phyloP scores from a whole-genome alignment of 2,113 vertebrate genomes.

The Centropristis striata region DNA sequence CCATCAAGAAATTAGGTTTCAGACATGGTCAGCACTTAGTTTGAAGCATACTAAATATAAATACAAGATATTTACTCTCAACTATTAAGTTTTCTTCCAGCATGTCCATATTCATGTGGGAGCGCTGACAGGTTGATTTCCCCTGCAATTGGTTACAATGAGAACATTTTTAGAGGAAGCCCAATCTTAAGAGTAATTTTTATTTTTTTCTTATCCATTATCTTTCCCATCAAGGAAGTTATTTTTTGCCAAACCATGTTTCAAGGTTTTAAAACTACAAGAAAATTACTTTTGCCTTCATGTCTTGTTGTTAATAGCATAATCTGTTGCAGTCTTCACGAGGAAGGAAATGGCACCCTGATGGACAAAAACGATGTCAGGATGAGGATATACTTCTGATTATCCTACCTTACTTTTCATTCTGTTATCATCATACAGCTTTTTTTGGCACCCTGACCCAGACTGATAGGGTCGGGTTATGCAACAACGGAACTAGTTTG shows the following conservation, averaged over 20 bases:
- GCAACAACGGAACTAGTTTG: not conserved
- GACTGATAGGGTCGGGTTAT: not conserved
- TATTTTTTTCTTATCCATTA: not conserved
- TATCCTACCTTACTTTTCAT: not conserved
- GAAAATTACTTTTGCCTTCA: constrained; percentile 1
- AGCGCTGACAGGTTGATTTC: no score
- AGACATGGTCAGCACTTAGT: no score
- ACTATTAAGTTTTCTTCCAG: no score
- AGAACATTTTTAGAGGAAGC: not conserved
- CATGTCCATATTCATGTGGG: no score
- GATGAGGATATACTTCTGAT: not conserved
- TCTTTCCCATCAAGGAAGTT: not conserved
- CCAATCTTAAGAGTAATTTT: not conserved
- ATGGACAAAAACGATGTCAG: constrained; percentile 1
- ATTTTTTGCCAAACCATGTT: not conserved
- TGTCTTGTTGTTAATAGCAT: not conserved
- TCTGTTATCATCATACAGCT: not conserved
- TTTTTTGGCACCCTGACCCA: not conserved
- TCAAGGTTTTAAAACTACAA: not conserved
- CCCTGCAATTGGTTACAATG: no score
- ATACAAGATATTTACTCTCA: no score
- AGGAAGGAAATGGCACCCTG: not conserved
- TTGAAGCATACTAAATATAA: no score
- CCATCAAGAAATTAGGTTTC: no score
- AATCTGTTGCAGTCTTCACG: constrained; percentile 1